These are phyloP conservation scores for Alaudala cheleensis DNA, from an alignment of 2,113 vertebrate genomes.

Conservation along the genomic window DNA sequence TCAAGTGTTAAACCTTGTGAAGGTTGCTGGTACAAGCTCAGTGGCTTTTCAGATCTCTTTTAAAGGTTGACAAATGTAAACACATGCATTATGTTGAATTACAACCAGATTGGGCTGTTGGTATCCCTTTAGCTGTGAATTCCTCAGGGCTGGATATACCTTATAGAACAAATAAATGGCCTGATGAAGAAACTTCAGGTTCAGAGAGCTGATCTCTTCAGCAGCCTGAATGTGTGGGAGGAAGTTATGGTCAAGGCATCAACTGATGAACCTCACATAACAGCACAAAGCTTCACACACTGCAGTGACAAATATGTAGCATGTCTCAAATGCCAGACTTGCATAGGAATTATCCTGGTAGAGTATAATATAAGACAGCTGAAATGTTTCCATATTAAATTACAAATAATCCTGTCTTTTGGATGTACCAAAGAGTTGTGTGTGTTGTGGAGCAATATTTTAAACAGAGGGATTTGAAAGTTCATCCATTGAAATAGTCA, in stretches of 20 bases:
- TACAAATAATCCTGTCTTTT: slow-evolving; percentile 26
- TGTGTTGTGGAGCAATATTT: background rate
- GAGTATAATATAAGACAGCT: slow-evolving; percentile 54
- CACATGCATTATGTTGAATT: background rate
- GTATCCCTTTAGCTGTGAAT: background rate
- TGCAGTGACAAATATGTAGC: background rate
- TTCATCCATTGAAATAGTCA: background rate
- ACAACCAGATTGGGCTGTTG: background rate
- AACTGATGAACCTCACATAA: background rate
- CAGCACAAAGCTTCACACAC: background rate
- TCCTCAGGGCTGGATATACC: background rate
- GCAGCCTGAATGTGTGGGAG: background rate
- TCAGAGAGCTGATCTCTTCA: background rate
- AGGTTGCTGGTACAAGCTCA: background rate
- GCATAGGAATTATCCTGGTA: background rate
- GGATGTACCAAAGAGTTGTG: background rate
- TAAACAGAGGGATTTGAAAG: background rate
- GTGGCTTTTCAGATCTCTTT: background rate
- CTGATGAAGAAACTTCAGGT: background rate
- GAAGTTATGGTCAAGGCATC: background rate
- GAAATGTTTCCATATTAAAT: slow-evolving; percentile 54
- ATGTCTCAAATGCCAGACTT: slow-evolving; percentile 13
- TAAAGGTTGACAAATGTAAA: background rate
- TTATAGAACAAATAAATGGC: background rate
- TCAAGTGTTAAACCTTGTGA: background rate